Conservation (phyloP, 2,113 vertebrate species). For the Phalacrocorax carbo region DNA sequence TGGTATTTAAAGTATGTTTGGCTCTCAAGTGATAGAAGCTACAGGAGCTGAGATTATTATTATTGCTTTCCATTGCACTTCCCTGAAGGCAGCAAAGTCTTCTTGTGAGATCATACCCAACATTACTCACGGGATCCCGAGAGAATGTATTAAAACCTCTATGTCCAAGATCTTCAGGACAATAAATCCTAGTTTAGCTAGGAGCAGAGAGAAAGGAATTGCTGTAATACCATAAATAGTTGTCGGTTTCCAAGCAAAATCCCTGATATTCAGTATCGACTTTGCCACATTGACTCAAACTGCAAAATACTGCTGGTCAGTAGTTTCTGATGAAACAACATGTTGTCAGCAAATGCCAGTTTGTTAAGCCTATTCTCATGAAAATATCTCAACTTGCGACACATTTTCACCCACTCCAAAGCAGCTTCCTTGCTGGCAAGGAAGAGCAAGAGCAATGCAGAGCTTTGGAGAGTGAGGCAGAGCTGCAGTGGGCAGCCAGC, state of each 20-base stretch:
- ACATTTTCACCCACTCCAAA: neutral
- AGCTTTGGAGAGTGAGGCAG: neutral
- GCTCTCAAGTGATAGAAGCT: conserved; percentile 20
- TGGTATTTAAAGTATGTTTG: conserved; percentile 37
- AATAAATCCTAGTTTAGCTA: conserved; percentile 44
- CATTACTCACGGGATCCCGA: conserved; percentile 33
- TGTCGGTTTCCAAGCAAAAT: neutral
- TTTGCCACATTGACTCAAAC: conserved; percentile 7
- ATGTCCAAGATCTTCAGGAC: conserved; percentile 40
- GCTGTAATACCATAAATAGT: conserved; percentile 15
- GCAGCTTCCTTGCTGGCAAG: neutral
- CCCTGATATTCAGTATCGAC: neutral
- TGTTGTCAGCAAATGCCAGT: neutral
- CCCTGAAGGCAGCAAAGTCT: conserved; percentile 16
- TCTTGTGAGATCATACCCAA: conserved; percentile 24
- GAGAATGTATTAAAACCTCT: conserved; percentile 32
- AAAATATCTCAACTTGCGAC: neutral
- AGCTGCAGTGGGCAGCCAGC: neutral
- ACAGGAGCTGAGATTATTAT: conserved; percentile 20
- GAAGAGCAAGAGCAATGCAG: neutral
- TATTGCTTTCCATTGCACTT: conserved; percentile 26
- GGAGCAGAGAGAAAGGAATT: conserved; percentile 5
- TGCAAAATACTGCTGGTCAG: neutral
- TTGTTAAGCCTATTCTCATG: neutral
- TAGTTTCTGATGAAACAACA: conserved; percentile 1